Base-by-base conservation (phyloP, 2,888 invertebrate genomes). In the Sericinus montela region DNA sequence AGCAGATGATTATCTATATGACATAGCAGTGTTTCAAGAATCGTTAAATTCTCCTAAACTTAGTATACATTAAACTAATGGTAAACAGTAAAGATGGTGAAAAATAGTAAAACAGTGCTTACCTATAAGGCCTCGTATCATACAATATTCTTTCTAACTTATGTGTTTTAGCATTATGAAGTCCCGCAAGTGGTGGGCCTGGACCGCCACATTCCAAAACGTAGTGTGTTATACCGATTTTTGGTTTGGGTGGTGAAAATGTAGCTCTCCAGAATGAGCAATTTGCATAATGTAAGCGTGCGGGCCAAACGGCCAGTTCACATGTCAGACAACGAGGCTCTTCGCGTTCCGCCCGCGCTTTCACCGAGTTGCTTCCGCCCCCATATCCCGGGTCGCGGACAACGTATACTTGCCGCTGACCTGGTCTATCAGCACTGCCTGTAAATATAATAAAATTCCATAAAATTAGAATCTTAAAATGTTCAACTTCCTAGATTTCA, bases 121-220 rank as follows among this genome's bases (percentile, higher is more conserved):
- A 88, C 88, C 86, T 88, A 81, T 92, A 91, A 73, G 92, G 92
- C 82, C 91, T 90, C 75, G 92, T 93, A 80, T 93, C 97, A 84
- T 94, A 95, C 60, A 95, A 89, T 65, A 94, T 91, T 78, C 93
- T 91, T 58, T 94, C 90, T 80, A 95, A 90, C 73, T 93, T 93
- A 82, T 95, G 95, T 40, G 93, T 93, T 64, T 90, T 90, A 65
- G 93, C 92, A 59, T 93, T 92, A 77, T 96, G 95, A 59, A 95
- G 91, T 16, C 92, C 95, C 38, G 95, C 95, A 63, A 95, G 90
- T 53, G 98, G 97, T 57, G 97, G 92, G 53, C 95, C 96, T 36
- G 97, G 97, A n/a, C 98, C 98, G 65, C 94, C 93, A 80, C 98
- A 98, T 72, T 95, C 93, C 62, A 97, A 91, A 60, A 96, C 96